Conservation (phyloP, 2,113 vertebrate genomes). For the Nesogale talazaci region DNA sequence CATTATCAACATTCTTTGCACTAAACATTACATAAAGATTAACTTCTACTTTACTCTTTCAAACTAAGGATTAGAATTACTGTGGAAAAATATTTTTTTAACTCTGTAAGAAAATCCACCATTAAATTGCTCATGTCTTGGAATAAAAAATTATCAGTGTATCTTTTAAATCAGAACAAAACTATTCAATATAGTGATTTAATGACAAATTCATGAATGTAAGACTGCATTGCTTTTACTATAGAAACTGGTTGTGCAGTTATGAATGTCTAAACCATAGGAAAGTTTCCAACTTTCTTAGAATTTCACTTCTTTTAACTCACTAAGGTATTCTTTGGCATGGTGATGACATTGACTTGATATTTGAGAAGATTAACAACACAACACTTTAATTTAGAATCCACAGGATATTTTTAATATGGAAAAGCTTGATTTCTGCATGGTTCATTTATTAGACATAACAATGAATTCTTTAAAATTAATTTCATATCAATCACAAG, state of each 20-base stretch:
- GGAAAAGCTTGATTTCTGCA: background rate
- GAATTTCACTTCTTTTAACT: slow-evolving; percentile 46
- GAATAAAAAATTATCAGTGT: slow-evolving; percentile 72
- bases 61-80: slow-evolving; percentile 57
- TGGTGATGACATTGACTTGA: slow-evolving; percentile 51
- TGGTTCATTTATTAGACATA: background rate
- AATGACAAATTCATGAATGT: slow-evolving; percentile 73
- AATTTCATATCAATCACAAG: background rate
- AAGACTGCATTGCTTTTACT: slow-evolving; percentile 65
- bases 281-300: slow-evolving; percentile 61
- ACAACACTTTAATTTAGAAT: background rate
- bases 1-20: slow-evolving; percentile 33
- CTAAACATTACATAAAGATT: background rate
- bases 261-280: slow-evolving; percentile 67
- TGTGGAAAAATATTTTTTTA: slow-evolving; percentile 56
- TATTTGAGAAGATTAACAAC: background rate
- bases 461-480: background rate
- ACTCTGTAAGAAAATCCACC: slow-evolving; percentile 55
- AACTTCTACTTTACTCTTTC: slow-evolving; percentile 23
- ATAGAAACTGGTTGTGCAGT: background rate
- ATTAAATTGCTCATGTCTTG: slow-evolving; percentile 66
- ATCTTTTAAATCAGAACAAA: slow-evolving; percentile 70
- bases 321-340: slow-evolving; percentile 26
- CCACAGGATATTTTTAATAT: background rate
- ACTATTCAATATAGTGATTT: slow-evolving; percentile 17